These are phyloP conservation scores for Morpho deidamia DNA, from an alignment of 2,888 invertebrate genomes.

Conservation along the genomic window DNA sequence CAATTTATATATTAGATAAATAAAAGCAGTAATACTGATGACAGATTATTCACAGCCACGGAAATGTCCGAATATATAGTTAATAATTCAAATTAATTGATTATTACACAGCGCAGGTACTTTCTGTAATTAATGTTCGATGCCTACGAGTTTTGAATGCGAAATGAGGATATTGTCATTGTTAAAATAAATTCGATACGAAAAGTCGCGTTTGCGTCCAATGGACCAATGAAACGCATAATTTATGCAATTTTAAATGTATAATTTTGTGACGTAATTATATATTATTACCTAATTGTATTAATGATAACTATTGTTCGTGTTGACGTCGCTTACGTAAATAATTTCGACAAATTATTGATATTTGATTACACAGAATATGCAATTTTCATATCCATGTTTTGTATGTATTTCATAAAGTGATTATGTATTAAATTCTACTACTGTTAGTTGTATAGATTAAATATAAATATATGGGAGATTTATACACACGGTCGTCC, in stretches of 20 bases:
- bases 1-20: no score
- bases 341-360: neutral
- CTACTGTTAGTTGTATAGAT: no score
- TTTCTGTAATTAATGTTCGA: conserved; percentile 6
- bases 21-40: neutral
- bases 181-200: conserved; percentile 28
- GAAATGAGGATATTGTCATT: conserved; percentile 16
- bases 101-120: conserved; percentile 5
- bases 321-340: neutral
- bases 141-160: conserved; percentile 16
- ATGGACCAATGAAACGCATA: conserved; percentile 8
- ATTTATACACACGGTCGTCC: no score
- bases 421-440: neutral
- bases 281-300: neutral
- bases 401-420: neutral
- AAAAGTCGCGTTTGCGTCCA: conserved; percentile 24
- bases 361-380: neutral
- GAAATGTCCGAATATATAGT: neutral
- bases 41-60: neutral
- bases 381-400: no score
- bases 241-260: conserved; percentile 13
- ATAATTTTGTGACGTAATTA: neutral
- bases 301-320: neutral
- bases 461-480: no score
- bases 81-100: conserved; percentile 10